Evolutionary conservation across 2,113 vertebrate genomes (phyloP).

Genomic region (Hylia prasina): DNA sequence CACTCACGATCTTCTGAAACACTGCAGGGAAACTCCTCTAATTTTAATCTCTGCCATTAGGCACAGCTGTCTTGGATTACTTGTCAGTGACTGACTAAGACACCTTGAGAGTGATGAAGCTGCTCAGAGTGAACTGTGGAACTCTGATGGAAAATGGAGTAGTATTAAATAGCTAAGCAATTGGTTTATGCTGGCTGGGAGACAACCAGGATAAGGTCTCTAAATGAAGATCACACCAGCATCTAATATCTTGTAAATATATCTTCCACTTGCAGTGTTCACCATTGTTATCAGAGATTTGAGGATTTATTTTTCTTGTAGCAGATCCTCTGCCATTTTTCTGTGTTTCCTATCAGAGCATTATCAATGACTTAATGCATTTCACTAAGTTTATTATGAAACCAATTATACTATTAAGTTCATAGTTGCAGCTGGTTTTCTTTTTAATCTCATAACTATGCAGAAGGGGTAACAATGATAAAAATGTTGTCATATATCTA

Average conservation of each 20-base stretch:
- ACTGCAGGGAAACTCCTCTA: background rate
- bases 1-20: background rate
- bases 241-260: background rate
- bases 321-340: background rate
- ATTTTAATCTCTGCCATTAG: background rate
- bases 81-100: background rate
- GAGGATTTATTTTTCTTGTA: background rate
- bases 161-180: background rate
- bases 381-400: background rate
- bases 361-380: background rate
- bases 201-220: background rate
- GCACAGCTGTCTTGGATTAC: background rate
- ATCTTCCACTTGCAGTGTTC: background rate
- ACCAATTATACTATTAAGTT: background rate
- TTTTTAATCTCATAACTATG: background rate
- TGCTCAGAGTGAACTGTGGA: background rate
- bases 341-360: background rate
- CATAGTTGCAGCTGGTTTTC: background rate
- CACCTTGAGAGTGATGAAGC: background rate
- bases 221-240: background rate
- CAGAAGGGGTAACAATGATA: background rate
- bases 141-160: background rate
- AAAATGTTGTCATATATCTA: background rate
- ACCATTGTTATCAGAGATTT: background rate
- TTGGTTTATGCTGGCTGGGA: background rate